Evolutionary conservation across 2,797 vertebrate species (phyloP).

Genomic region (Acrossocheilus fasciatus): DNA sequence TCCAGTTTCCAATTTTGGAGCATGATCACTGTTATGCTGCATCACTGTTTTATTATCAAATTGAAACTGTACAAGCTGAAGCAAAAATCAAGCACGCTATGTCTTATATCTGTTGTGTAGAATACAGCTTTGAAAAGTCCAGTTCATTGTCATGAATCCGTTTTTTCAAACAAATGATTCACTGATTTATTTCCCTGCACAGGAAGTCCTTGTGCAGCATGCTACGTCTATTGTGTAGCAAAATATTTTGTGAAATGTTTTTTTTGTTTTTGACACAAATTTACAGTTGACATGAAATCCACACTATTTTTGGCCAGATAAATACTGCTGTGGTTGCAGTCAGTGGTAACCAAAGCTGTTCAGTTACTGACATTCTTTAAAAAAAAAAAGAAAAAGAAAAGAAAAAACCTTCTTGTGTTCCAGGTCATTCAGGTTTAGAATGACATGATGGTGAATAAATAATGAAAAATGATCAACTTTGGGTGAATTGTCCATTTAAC

Average conservation of each 20-base stretch:
- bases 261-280: background rate
- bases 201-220: background rate
- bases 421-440: background rate
- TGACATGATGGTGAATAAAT: background rate
- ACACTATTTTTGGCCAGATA: background rate
- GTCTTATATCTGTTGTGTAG: background rate
- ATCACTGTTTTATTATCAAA: background rate
- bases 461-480: background rate
- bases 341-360: background rate
- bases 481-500: background rate
- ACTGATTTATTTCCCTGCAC: background rate
- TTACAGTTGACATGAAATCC: background rate
- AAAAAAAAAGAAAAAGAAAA: background rate
- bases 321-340: background rate
- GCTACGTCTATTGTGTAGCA: background rate
- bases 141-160: background rate
- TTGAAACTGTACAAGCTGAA: background rate
- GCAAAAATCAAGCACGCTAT: background rate
- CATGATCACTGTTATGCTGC: background rate
- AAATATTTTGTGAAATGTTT: background rate
- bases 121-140: background rate
- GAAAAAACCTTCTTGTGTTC: background rate
- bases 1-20: no score
- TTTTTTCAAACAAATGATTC: background rate
- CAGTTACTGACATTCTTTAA: background rate